A percentile compares a stretch with the other conserved stretches of the same genome.
phyloP scores from a whole-genome alignment of 2,113 vertebrate genomes.

The Redunca redunca region DNA sequence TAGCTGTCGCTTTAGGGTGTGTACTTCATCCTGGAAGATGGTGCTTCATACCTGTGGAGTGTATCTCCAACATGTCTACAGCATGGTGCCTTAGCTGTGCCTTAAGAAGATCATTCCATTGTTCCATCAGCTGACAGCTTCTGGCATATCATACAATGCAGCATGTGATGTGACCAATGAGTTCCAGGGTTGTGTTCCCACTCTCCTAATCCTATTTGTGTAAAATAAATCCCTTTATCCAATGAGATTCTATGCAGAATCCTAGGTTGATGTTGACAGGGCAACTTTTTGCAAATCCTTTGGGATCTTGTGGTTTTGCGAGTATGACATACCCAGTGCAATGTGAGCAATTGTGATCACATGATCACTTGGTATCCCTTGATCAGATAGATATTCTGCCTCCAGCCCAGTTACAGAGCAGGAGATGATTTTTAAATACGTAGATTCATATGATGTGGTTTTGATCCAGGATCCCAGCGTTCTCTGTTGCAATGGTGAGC shows the following conservation, averaged over 20 bases:
- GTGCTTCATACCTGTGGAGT: not conserved
- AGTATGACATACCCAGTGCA: not conserved
- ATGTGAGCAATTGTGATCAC: not conserved
- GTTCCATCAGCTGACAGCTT: not conserved
- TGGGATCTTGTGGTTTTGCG: not conserved
- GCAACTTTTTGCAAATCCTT: not conserved
- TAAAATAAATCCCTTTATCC: not conserved
- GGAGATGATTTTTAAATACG: not conserved
- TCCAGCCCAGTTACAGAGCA: not conserved
- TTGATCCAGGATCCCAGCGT: not conserved
- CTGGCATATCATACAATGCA: not conserved
- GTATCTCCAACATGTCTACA: not conserved
- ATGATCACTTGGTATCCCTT: not conserved
- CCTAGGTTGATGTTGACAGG: not conserved
- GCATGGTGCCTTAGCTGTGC: no score
- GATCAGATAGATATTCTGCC: not conserved
- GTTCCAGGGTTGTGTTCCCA: not conserved
- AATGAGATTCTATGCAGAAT: not conserved
- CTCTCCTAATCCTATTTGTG: not conserved
- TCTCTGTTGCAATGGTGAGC: not conserved
- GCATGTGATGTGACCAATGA: not conserved
- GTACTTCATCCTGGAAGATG: not conserved
- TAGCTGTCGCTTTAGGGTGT: not conserved
- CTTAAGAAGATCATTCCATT: not conserved
- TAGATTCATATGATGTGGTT: not conserved